phyloP scores from a whole-genome alignment of 23 tunicate genomes.

The Trididemnum nubilum region DNA sequence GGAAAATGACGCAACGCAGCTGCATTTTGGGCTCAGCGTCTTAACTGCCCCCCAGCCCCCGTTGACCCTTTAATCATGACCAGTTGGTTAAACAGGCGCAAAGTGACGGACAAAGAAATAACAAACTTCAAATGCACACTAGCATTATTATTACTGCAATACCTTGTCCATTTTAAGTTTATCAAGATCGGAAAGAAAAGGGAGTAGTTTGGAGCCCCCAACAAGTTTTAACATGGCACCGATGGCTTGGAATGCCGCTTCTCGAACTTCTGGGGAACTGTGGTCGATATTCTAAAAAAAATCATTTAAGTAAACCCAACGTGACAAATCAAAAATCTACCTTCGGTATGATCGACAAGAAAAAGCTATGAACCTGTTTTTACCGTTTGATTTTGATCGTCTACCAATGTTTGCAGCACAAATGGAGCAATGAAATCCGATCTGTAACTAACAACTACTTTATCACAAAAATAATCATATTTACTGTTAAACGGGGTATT shows the following conservation, averaged over 20 bases:
- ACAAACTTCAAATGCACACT: neutral
- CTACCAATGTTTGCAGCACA: too few relatives aligned
- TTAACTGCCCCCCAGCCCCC: too few relatives aligned
- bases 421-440: too few relatives aligned
- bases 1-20: too few relatives aligned
- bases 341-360: neutral
- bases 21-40: too few relatives aligned
- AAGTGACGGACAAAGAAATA: too few relatives aligned
- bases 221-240: slow-evolving; percentile 57
- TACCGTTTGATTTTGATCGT: neutral
- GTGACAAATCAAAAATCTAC: neutral
- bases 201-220: slow-evolving; percentile 61
- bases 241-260: slow-evolving; percentile 77
- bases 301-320: neutral
- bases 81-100: too few relatives aligned
- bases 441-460: too few relatives aligned
- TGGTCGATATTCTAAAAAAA: slow-evolving; percentile 80
- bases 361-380: neutral
- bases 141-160: neutral
- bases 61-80: too few relatives aligned
- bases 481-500: too few relatives aligned
- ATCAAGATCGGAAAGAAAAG: slow-evolving; percentile 84
- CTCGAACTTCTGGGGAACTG: slow-evolving; percentile 84
- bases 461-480: too few relatives aligned
- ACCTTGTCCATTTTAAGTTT: slow-evolving; percentile 90